phyloP scores from a whole-genome alignment of 2,888 invertebrate species.

The Mamestra brassicae region DNA sequence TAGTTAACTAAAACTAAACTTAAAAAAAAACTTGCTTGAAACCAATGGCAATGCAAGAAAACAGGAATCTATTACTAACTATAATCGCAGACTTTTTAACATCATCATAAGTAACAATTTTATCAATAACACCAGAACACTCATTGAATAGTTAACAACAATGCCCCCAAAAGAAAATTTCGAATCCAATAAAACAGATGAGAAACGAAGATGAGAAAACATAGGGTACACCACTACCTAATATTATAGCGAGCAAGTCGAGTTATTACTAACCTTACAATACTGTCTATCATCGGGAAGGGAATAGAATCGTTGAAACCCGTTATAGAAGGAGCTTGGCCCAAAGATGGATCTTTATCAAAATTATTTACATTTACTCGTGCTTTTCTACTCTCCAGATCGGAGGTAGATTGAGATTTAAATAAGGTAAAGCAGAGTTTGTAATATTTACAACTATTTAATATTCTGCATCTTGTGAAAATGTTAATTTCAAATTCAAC shows the following conservation, averaged over 20 bases:
- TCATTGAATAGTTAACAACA: conserved; percentile 30
- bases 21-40: no score
- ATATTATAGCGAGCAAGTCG: conserved; percentile 68
- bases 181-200: conserved; percentile 58
- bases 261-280: conserved; percentile 81
- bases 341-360: conserved; percentile 64
- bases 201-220: conserved; percentile 69
- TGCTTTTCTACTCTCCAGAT: conserved; percentile 55
- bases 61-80: background rate
- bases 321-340: conserved; percentile 73
- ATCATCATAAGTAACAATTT: conserved; percentile 13
- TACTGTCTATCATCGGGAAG: conserved; percentile 81
- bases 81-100: conserved; percentile 4
- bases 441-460: conserved; percentile 25
- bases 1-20: no score
- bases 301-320: conserved; percentile 80
- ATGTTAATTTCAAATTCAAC: background rate
- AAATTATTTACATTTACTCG: conserved; percentile 58
- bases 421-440: conserved; percentile 21
- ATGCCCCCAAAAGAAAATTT: conserved; percentile 50
- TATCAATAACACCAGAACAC: conserved; percentile 28
- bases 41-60: background rate
- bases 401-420: conserved; percentile 31
- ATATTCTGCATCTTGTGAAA: background rate
- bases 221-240: conserved; percentile 61